A percentile compares a stretch with the other conserved stretches of the same genome.
Evolutionary conservation across 1,140 invertebrate species (phyloP).

Genomic region (Laupala kohalensis): DNA sequence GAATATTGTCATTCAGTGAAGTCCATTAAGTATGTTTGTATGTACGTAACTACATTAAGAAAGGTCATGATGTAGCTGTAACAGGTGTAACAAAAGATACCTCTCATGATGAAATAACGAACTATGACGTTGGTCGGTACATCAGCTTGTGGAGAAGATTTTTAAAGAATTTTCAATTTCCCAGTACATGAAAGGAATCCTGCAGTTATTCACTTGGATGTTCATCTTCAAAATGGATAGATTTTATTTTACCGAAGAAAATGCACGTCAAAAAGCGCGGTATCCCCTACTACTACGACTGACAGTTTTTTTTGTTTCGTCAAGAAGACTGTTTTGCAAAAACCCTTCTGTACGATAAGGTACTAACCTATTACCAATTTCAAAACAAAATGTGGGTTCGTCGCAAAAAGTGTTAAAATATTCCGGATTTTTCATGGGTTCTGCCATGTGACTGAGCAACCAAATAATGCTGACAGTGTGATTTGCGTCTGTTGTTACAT

Average conservation of each 20-base stretch:
- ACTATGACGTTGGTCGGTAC: slow-evolving; percentile 27
- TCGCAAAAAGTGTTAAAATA: slow-evolving; percentile 21
- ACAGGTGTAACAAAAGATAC: slow-evolving; percentile 15
- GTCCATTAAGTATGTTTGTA: slow-evolving; percentile 28
- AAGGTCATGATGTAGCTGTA: slow-evolving; percentile 21
- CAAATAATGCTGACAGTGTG: too few relatives aligned
- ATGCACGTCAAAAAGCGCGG: slow-evolving; percentile 12
- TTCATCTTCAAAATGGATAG: slow-evolving; percentile 29
- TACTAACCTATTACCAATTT: slow-evolving; percentile 28
- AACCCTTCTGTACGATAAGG: slow-evolving; percentile 26
- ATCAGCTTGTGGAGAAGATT: slow-evolving; percentile 29
- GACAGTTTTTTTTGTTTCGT: slow-evolving; percentile 21
- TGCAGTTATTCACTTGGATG: slow-evolving; percentile 27
- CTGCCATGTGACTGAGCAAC: slow-evolving; percentile 20
- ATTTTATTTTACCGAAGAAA: slow-evolving; percentile 24
- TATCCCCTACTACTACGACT: slow-evolving; percentile 21
- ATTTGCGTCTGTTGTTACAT: slow-evolving; percentile 16
- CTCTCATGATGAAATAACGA: slow-evolving; percentile 21
- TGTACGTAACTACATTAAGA: slow-evolving; percentile 26
- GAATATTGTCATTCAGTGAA: slow-evolving; percentile 22
- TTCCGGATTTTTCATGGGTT: slow-evolving; percentile 16
- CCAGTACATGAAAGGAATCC: slow-evolving; percentile 30
- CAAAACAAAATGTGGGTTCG: slow-evolving; percentile 19
- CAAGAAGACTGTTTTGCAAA: slow-evolving; percentile 22
- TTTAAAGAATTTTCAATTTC: slow-evolving; percentile 31